Evolutionary conservation across 1,140 invertebrate genomes (phyloP).

Genomic region (Oedothorax gibbosus): DNA sequence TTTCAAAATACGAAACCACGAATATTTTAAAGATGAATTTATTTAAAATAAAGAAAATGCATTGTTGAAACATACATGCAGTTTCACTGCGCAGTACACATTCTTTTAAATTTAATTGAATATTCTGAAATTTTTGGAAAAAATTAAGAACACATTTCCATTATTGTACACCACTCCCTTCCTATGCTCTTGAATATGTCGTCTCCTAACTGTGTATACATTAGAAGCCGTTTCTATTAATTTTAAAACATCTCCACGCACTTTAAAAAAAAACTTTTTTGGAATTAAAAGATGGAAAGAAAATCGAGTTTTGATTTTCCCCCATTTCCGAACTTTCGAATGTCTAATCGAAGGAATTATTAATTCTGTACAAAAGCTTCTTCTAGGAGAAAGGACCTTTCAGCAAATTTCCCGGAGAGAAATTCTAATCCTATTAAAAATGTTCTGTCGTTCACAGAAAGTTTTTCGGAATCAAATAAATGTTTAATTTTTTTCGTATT

Average conservation of each 20-base stretch:
- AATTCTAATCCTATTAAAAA: conserved; percentile 25
- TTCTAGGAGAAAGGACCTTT: no score
- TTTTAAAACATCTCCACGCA: conserved; percentile 1
- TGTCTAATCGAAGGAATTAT: conserved; percentile 3
- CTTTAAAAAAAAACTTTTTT: conserved; percentile 10
- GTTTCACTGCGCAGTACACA: no score
- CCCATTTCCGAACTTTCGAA: not conserved
- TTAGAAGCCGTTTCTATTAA: conserved; percentile 36
- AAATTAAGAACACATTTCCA: no score
- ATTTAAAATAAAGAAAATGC: no score
- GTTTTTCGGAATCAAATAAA: no score
- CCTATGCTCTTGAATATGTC: not conserved
- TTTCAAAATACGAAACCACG: no score
- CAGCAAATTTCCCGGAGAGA: conserved; percentile 7
- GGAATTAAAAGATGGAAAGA: conserved; percentile 8
- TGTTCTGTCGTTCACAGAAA: not conserved
- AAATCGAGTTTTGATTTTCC: not conserved
- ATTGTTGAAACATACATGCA: no score
- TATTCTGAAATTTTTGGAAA: no score
- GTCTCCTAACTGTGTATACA: not conserved
- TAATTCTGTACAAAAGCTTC: not conserved
- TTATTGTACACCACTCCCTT: no score
- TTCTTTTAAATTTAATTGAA: no score
- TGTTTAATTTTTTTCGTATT: no score
- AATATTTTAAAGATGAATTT: no score